Base-by-base conservation (phyloP, 2,113 vertebrate genomes). In the Perccottus glenii region DNA sequence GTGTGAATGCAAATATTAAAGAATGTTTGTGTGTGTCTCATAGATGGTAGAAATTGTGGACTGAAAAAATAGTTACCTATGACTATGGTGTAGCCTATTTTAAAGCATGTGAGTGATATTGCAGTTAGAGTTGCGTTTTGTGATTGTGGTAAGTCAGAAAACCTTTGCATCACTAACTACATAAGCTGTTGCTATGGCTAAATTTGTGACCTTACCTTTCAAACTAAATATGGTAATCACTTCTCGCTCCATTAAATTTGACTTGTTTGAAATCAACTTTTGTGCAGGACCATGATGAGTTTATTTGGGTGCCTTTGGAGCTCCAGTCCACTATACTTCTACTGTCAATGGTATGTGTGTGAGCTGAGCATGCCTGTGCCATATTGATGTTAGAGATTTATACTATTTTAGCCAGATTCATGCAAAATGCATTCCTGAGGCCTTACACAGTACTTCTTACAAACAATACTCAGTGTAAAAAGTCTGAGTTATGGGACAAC, bases 341-440 rank as follows among this genome's bases (percentile, higher is more conserved):
- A 38, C 32, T 14, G 32, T 55, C 52, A n/a, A 36, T 55, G 52
- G 57, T 55, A 62, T 60, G 50, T 64, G 58, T 64, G 57, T 60
- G 73, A 67, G 71, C 48, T 42, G 51, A 19, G 70, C 32, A 48
- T 16, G 49, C 52, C 38, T 19, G 72, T 85, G 88, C 87, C 88
- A 89, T 89, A 88, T 79, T 76, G 80, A 87, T 76, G 75, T 83
- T 71, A 86, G 83, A 85, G 19, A 74, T 88, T 85, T 90, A 73
- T 86, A 80, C 81, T 81, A 82, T 80, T 84, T 79, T 81, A 88
- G 82, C 73, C 80, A 83, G 74, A 78, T 52, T 64, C 73, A 78
- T 83, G 80, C 57, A 73, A 75, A 67, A 78, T 16, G 72, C 63
- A 75, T 82, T 73, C 64, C 81, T 32, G 47, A 53, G 75, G 66